Conservation (phyloP, 2,797 vertebrate genomes). For the Buphagus erythrorhynchus region DNA sequence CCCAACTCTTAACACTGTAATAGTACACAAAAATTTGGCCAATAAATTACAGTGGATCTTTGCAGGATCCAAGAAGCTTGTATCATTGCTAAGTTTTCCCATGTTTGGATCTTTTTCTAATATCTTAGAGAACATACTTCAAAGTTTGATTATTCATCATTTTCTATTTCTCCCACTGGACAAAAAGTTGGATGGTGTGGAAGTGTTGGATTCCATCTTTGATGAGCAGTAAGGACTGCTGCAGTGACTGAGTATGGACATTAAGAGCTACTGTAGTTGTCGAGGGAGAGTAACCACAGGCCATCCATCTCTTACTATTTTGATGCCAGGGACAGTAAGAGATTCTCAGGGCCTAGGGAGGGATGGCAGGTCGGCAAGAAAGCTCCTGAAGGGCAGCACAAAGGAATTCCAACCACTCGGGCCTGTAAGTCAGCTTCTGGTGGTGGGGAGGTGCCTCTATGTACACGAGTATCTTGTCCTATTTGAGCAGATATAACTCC, state of each 20-base stretch:
- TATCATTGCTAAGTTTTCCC: background rate
- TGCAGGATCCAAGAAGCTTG: background rate
- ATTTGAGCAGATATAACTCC: background rate
- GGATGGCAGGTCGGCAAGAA: background rate
- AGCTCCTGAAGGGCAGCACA: background rate
- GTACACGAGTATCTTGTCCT: background rate
- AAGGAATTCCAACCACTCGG: background rate
- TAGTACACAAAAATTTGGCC: background rate
- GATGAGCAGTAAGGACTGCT: background rate
- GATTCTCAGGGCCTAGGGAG: background rate
- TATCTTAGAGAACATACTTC: background rate
- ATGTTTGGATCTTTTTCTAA: background rate
- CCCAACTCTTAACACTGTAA: background rate
- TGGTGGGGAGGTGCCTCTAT: background rate
- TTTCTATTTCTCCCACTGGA: background rate
- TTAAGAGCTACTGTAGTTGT: background rate
- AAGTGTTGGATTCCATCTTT: background rate
- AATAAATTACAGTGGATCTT: background rate
- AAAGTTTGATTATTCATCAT: background rate
- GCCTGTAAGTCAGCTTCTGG: background rate
- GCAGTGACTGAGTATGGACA: fast-evolving
- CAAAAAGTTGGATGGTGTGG: background rate
- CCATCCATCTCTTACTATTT: background rate
- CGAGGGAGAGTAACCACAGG: background rate
- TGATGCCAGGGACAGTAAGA: background rate